Evolutionary conservation across 2,888 invertebrate species (phyloP), one percentile per base, ranked within the genome.

Genomic region (Polymixis lichenea): DNA sequence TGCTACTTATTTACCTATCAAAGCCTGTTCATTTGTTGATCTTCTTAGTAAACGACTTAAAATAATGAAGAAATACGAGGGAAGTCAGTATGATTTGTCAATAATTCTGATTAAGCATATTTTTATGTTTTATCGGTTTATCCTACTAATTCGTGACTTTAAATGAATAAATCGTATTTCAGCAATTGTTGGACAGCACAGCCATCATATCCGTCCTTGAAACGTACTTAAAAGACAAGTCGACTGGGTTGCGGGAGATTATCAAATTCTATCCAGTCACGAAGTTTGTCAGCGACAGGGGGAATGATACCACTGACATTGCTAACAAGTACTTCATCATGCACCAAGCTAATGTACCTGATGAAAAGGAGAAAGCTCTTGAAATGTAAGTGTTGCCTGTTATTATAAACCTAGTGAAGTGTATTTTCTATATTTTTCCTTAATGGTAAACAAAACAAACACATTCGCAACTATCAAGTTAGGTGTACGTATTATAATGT

Each of bases 171-270:
- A 51, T 71, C 13, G 11, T 58, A 17, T 97, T 97, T 69, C 95
- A 98, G 97, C 99, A 99, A 95, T 95, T 99, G 76, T 98, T 98
- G 89, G 99, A 99, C 92, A 99, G 99, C 84, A 98, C 99, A 32
- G 98, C 99, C 93, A 99, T 99, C 73, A 97, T 99, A 87, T 99
- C 99, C 9, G 96, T 98, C 1, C 92, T 99, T 71, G 97, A 98
- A 66, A 98, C 99, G 1, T 98, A 97, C 90, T 92, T 99, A 53
- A 93, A 96, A 83, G 98, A 98, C 87, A 95, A 95, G 55, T 92
- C 92, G 1, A 91, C 96, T 72, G 96, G 97, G 69, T 91, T 99
- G 28, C 95, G 96, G 1, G 98, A 98, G n/a, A 95, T 99, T 51
- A 96, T 98, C 0, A 97, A 97, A 81, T 98, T 97, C 94, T 99